Evolutionary conservation across 2,888 invertebrate species (phyloP).

Genomic region (Drosophila fulvimacula): DNA sequence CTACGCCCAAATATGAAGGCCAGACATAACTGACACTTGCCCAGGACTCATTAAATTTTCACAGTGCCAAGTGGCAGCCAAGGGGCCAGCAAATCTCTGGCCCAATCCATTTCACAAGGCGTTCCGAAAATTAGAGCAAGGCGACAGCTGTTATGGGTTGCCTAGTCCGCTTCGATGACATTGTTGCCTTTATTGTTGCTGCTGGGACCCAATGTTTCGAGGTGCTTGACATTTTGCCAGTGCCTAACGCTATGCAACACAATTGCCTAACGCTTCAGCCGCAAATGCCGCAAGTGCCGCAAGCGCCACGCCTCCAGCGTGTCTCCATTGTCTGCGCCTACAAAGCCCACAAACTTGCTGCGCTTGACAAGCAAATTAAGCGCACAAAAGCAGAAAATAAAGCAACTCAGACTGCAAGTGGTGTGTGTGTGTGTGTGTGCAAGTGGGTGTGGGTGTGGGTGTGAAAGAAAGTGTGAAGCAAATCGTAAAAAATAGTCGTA

Average conservation of each 20-base stretch:
- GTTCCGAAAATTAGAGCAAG: conserved; percentile 7
- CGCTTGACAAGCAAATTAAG: conserved; percentile 76
- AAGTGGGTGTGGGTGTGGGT: conserved; percentile 1
- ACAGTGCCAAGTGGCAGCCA: conserved; percentile 48
- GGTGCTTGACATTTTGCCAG: conserved; percentile 73
- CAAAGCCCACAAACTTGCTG: conserved; percentile 63
- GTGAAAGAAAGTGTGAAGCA: conserved; percentile 35
- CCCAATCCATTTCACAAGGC: conserved; percentile 5
- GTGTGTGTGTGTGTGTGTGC: conserved; percentile 7
- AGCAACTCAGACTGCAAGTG: conserved; percentile 45
- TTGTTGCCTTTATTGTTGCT: conserved; percentile 14
- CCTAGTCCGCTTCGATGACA: conserved; percentile 66
- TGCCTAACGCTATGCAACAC: conserved; percentile 70
- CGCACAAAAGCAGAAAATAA: conserved; percentile 73
- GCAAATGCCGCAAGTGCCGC: conserved; percentile 30
- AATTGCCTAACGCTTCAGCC: conserved; percentile 37
- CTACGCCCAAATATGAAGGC: conserved; percentile 48
- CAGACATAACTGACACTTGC: conserved; percentile 68
- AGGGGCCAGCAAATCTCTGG: conserved; percentile 32
- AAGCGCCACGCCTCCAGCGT: conserved; percentile 11
- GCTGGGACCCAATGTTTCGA: conserved; percentile 50
- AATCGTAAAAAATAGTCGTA: conserved; percentile 54
- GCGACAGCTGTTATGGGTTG: conserved; percentile 7
- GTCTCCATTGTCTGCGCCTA: conserved; percentile 48
- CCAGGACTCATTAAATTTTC: conserved; percentile 70